These are phyloP conservation scores for Cremastobaeus sp. DNA, from an alignment of 2,888 invertebrate species.

Conservation along the genomic window DNA sequence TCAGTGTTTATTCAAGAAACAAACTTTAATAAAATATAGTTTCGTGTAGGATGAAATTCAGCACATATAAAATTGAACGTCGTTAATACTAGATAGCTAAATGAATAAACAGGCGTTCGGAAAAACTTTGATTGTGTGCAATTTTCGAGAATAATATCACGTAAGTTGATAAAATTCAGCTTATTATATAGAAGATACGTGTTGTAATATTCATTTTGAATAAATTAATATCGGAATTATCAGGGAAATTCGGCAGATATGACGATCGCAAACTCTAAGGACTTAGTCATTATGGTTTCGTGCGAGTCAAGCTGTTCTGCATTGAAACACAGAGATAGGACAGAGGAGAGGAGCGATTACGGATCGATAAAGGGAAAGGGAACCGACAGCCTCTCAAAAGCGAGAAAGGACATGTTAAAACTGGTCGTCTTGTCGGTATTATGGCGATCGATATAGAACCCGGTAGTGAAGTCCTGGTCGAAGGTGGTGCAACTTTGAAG, in stretches of 20 bases:
- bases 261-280: conserved; percentile 37
- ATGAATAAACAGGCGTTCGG: no score
- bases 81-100: no score
- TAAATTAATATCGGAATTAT: conserved; percentile 31
- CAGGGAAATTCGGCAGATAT: no score
- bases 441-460: conserved; percentile 50
- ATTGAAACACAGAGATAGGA: conserved; percentile 19
- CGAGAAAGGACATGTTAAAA: conserved; percentile 52
- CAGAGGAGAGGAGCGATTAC: conserved; percentile 26
- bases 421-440: conserved; percentile 42
- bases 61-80: no score
- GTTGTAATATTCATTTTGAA: conserved; percentile 30
- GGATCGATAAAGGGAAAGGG: conserved; percentile 7
- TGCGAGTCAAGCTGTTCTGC: conserved; percentile 47
- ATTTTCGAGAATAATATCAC: conserved; percentile 1
- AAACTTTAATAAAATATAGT: no score
- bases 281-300: conserved; percentile 48
- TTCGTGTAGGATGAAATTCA: no score
- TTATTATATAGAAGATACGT: conserved; percentile 12
- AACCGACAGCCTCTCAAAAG: conserved; percentile 39
- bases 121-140: no score
- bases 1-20: no score
- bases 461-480: conserved; percentile 23
- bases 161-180: conserved; percentile 27
- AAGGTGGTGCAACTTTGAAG: conserved; percentile 26